Evolutionary conservation across 2,113 vertebrate species (phyloP).

Genomic region (Raja brachyura): DNA sequence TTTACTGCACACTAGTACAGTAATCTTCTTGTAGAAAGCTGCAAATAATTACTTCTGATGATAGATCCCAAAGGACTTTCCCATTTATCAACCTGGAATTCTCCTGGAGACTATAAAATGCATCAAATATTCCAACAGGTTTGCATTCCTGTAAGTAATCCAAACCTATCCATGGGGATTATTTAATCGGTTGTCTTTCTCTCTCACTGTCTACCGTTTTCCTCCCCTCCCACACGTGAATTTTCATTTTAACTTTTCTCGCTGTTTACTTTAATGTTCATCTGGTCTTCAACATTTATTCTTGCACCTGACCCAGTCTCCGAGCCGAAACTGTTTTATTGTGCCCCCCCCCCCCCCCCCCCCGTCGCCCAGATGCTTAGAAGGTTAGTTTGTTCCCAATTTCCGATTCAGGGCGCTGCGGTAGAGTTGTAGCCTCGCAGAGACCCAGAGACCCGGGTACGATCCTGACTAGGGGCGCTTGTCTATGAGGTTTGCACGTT

Average conservation of each 20-base stretch:
- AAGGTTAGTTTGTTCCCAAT: background rate
- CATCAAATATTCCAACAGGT: constrained; percentile 23
- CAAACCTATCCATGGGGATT: background rate
- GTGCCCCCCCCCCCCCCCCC: too few species aligned
- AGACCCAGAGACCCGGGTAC: too few species aligned
- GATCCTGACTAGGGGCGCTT: too few species aligned
- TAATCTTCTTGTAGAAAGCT: background rate
- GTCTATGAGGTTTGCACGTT: too few species aligned
- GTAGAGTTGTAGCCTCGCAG: too few species aligned
- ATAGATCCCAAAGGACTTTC: background rate
- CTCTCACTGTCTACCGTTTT: background rate
- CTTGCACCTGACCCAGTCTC: background rate
- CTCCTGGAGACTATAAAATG: background rate
- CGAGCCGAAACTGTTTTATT: background rate
- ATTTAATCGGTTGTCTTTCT: background rate
- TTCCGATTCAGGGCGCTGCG: background rate
- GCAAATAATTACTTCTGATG: background rate
- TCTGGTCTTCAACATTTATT: background rate
- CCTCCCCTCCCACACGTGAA: background rate
- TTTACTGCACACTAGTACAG: background rate
- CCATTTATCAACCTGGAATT: background rate
- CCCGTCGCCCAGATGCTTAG: background rate
- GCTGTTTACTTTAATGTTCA: background rate
- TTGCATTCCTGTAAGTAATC: constrained; percentile 20
- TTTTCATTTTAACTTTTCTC: constrained; percentile 3